phyloP scores from a whole-genome alignment of 2,888 invertebrate species.

The Apodemia hepburni region DNA sequence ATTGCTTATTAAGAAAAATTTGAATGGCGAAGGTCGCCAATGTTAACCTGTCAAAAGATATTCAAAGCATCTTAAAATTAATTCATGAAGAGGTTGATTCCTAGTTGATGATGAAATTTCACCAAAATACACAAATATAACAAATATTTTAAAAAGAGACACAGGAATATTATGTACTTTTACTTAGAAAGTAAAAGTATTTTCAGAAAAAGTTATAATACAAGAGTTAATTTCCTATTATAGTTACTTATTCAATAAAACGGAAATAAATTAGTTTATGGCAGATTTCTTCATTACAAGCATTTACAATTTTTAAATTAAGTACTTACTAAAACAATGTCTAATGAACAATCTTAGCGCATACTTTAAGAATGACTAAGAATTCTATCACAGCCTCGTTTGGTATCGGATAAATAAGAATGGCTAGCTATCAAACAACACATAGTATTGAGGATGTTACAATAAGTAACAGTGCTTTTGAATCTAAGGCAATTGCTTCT shows the following conservation, averaged over 20 bases:
- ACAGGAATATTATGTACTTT: not conserved
- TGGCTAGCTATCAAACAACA: constrained; percentile 47
- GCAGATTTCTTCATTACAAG: constrained; percentile 6
- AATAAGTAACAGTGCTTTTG: constrained; percentile 34
- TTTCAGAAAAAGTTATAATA: not conserved
- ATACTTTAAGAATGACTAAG: constrained; percentile 32
- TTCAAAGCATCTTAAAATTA: too few relatives aligned
- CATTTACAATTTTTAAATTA: constrained; percentile 4
- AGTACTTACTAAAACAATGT: constrained; percentile 17
- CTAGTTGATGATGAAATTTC: too few relatives aligned
- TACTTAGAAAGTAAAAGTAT: too few relatives aligned
- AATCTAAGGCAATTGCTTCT: constrained; percentile 29
- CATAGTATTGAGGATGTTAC: constrained; percentile 42
- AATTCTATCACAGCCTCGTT: constrained; percentile 71
- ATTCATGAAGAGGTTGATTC: too few relatives aligned
- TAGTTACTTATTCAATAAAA: not conserved
- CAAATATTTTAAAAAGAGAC: not conserved
- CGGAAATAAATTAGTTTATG: not conserved
- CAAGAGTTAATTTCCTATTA: not conserved
- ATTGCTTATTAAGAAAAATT: too few relatives aligned
- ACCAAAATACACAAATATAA: not conserved
- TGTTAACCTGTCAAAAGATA: too few relatives aligned
- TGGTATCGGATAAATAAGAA: constrained; percentile 38
- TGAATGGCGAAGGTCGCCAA: too few relatives aligned
- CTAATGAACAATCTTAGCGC: constrained; percentile 30